Percentiles rank a stretch among this genome's conserved stretches.
These are phyloP conservation scores for Clarias macrocephalus DNA, from an alignment of 2,113 vertebrate species.

Conservation along the genomic window DNA sequence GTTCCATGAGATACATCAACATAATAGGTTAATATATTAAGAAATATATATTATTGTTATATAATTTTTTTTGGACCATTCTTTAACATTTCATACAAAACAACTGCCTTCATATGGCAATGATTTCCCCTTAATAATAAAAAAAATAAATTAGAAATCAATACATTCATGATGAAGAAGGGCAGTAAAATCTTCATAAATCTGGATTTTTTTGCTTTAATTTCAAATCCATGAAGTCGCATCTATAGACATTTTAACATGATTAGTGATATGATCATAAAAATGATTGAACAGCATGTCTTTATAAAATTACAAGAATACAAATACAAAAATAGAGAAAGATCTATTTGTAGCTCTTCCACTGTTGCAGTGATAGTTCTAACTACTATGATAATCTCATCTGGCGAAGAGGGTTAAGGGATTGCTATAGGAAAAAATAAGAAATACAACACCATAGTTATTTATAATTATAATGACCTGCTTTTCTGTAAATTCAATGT, in stretches of 20 bases:
- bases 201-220: background rate
- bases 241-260: background rate
- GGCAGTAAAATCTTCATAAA: background rate
- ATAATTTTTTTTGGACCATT: background rate
- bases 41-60: background rate
- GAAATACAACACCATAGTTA: background rate
- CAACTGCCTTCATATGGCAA: no score
- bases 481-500: background rate
- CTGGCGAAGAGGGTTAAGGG: background rate
- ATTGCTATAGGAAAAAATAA: background rate
- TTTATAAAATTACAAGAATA: background rate
- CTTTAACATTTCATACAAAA: background rate
- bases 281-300: background rate
- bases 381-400: background rate
- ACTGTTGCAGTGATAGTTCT: background rate
- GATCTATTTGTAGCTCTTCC: background rate
- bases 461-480: background rate
- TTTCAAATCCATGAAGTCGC: background rate
- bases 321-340: no score
- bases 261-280: background rate
- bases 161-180: background rate
- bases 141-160: background rate
- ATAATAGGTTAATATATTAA: background rate
- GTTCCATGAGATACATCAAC: background rate
- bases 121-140: background rate